Percentiles rank a stretch among this genome's conserved stretches.
These are phyloP conservation scores for Bombus huntii DNA, from an alignment of 1,140 invertebrate species.

Conservation along the genomic window DNA sequence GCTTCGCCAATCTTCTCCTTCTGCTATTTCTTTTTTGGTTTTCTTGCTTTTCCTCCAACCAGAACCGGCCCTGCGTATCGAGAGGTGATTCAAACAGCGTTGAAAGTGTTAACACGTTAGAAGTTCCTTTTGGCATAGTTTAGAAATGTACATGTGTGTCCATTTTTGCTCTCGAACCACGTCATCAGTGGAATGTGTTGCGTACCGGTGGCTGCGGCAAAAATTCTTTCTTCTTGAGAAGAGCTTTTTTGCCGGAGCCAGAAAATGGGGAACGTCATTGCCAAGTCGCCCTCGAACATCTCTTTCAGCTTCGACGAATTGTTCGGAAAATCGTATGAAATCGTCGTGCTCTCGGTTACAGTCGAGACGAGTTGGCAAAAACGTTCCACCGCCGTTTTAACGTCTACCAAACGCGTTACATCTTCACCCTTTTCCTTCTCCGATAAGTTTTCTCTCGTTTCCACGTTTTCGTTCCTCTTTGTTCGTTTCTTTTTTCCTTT, in stretches of 20 bases:
- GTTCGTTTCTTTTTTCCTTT: constrained; percentile 7
- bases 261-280: constrained; percentile 39
- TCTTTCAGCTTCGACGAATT: not conserved
- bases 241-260: constrained; percentile 52
- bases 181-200: constrained; percentile 76
- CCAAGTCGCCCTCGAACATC: constrained; percentile 56
- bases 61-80: not conserved
- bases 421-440: not conserved
- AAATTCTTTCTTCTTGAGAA: not conserved
- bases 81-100: constrained; percentile 59
- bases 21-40: not conserved
- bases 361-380: constrained; percentile 67
- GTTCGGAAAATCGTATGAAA: not conserved
- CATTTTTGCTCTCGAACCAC: constrained; percentile 55
- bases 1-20: not conserved
- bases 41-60: not conserved
- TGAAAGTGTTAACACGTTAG: constrained; percentile 62
- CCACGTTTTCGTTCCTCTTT: constrained; percentile 20
- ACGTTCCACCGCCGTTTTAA: constrained; percentile 34
- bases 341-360: not conserved
- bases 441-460: not conserved
- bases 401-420: constrained; percentile 65
- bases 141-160: constrained; percentile 67
- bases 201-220: constrained; percentile 52
- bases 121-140: constrained; percentile 71